Percentiles rank a stretch among this genome's conserved stretches.
phyloP scores from a whole-genome alignment of 2,797 vertebrate species.

The Myotis myotis region DNA sequence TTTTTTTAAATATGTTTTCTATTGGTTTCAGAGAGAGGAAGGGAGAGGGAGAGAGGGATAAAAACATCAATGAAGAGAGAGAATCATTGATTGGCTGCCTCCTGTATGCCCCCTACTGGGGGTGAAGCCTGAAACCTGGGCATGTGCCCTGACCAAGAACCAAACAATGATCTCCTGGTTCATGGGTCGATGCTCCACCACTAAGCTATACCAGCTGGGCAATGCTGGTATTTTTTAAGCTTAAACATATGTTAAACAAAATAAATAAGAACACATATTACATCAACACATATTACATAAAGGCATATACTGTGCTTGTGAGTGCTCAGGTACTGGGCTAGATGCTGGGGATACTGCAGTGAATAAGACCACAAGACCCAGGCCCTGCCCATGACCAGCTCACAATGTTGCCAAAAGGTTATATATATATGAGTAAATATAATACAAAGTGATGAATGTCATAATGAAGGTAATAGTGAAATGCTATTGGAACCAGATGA shows the following conservation, averaged over 20 bases:
- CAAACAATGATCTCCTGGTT: too few species aligned
- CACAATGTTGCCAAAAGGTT: not conserved
- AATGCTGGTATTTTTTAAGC: not conserved
- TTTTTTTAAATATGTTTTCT: not conserved
- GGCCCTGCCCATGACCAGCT: not conserved
- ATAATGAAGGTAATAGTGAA: not conserved
- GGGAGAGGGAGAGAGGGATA: too few species aligned
- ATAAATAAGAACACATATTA: not conserved
- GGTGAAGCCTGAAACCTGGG: too few species aligned
- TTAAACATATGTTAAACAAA: slow-evolving; percentile 15
- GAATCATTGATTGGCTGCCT: too few species aligned
- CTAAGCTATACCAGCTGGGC: too few species aligned
- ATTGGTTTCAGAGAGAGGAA: too few species aligned
- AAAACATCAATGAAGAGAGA: too few species aligned
- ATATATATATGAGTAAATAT: not conserved
- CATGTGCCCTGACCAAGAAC: too few species aligned
- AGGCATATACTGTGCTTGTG: not conserved
- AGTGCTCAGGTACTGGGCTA: not conserved
- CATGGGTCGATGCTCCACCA: too few species aligned
- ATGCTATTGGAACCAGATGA: slow-evolving; percentile 24
- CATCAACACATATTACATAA: slow-evolving; percentile 3
- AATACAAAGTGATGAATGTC: slow-evolving; percentile 13
- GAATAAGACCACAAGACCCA: not conserved
- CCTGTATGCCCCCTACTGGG: too few species aligned
- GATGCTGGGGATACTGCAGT: not conserved